phyloP scores from a whole-genome alignment of 2,113 vertebrate genomes.

The Notechis scutatus region DNA sequence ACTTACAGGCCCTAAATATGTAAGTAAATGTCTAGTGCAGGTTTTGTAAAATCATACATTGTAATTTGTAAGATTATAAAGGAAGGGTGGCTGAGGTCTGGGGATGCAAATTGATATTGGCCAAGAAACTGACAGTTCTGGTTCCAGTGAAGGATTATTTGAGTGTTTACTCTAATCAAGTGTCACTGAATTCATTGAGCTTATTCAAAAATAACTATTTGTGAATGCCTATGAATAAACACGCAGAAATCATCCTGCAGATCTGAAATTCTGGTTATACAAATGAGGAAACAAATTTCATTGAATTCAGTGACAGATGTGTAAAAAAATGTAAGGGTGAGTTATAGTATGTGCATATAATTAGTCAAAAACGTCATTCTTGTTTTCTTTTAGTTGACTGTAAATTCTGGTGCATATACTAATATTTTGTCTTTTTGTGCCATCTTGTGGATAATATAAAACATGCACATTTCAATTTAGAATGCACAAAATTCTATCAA shows the following conservation, averaged over 20 bases:
- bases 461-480: background rate
- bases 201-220: background rate
- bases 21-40: background rate
- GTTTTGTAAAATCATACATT: background rate
- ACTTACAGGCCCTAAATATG: background rate
- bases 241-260: background rate
- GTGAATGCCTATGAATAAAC: background rate
- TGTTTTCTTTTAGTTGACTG: slow-evolving; percentile 43
- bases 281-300: background rate
- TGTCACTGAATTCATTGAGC: fast-evolving
- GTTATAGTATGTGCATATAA: fast-evolving
- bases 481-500: background rate
- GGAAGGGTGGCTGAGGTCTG: background rate
- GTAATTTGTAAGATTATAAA: background rate
- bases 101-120: background rate
- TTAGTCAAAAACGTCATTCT: background rate
- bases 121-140: background rate
- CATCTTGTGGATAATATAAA: slow-evolving; percentile 58
- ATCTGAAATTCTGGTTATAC: background rate
- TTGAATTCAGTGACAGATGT: background rate
- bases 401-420: background rate
- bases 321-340: background rate
- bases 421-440: slow-evolving; percentile 53
- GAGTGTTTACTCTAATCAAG: background rate
- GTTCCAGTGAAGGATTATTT: background rate